These are phyloP conservation scores for Galaxias olidus DNA, from an alignment of 2,797 vertebrate genomes.

Conservation along the genomic window DNA sequence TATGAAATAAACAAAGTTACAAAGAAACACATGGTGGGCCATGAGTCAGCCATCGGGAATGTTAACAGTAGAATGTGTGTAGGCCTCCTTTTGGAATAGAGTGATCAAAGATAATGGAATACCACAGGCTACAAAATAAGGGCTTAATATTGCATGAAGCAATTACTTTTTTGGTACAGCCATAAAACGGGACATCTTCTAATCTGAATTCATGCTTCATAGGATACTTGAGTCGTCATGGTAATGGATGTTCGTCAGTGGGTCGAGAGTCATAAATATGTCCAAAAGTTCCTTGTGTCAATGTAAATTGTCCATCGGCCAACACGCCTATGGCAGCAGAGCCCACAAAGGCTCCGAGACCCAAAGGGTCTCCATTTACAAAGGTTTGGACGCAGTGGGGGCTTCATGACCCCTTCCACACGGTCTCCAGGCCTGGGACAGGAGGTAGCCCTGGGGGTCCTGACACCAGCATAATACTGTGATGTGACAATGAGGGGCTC, in stretches of 20 bases:
- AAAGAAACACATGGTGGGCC: too few relatives aligned
- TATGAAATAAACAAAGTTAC: background rate
- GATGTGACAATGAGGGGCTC: slow-evolving; percentile 48
- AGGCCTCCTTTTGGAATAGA: background rate
- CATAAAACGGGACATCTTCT: slow-evolving; percentile 52
- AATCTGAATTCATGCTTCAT: slow-evolving; percentile 43
- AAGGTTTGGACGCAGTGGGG: slow-evolving; percentile 3
- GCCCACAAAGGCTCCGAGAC: background rate
- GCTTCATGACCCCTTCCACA: slow-evolving; percentile 8
- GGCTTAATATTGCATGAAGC: slow-evolving; percentile 48
- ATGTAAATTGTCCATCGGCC: too few relatives aligned
- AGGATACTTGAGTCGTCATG: slow-evolving; percentile 35
- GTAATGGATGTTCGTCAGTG: slow-evolving; percentile 52
- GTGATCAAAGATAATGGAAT: slow-evolving; percentile 24
- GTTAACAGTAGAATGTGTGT: too few relatives aligned
- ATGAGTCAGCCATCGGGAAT: too few relatives aligned
- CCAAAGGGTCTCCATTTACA: slow-evolving; percentile 61
- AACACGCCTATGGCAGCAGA: too few relatives aligned
- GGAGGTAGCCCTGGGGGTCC: slow-evolving; percentile 39
- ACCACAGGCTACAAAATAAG: slow-evolving; percentile 36
- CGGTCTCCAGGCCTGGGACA: background rate
- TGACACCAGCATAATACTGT: slow-evolving; percentile 50
- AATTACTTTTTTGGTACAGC: slow-evolving; percentile 40
- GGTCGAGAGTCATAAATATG: slow-evolving; percentile 53
- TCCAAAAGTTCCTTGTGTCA: slow-evolving; percentile 32